Conservation (phyloP, 2,113 vertebrate genomes). For the Poeciliopsis turrubarensis region DNA sequence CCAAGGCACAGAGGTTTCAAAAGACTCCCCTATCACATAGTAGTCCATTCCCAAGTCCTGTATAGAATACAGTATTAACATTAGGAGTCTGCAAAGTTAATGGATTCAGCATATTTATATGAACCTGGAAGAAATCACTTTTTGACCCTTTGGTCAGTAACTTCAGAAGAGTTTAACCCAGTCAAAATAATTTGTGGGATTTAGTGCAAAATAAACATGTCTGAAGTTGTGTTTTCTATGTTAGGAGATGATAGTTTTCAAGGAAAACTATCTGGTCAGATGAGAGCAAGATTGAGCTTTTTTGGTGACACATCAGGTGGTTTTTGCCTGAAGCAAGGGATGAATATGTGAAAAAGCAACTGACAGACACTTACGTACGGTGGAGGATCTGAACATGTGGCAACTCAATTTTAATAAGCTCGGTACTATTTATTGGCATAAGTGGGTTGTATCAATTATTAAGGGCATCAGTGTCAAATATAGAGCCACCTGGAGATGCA, state of each 20-base stretch:
- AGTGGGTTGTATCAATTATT: no score
- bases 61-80: slow-evolving; percentile 8
- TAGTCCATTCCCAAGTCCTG: slow-evolving; percentile 98
- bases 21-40: slow-evolving; percentile 95
- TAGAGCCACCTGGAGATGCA: neutral
- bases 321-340: no score
- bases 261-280: neutral
- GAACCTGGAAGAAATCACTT: neutral
- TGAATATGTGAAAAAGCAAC: no score
- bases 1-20: slow-evolving; percentile 99
- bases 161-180: neutral
- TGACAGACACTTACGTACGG: no score
- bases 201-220: neutral
- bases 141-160: neutral
- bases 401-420: neutral
- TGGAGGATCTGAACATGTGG: no score
- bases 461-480: neutral
- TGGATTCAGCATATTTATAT: neutral
- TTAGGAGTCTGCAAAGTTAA: slow-evolving; percentile 12
- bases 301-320: no score
- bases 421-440: neutral
- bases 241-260: neutral
- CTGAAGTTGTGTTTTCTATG: no score
- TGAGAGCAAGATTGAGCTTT: neutral
- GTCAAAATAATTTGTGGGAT: neutral